These are phyloP conservation scores for Crepidodera aurea DNA, from an alignment of 2,888 invertebrate genomes.

Conservation along the genomic window DNA sequence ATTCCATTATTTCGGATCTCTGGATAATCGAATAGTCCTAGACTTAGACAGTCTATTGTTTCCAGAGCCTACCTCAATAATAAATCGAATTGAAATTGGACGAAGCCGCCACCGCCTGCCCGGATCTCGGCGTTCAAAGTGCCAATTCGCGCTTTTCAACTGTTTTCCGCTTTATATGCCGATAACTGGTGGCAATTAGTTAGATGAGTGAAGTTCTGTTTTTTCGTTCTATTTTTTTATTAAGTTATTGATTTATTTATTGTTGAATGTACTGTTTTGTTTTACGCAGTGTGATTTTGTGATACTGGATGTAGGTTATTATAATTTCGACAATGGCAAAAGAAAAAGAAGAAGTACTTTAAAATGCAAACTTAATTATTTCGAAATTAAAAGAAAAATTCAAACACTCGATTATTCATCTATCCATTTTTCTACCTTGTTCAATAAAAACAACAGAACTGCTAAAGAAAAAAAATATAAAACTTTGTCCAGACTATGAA, in stretches of 20 bases:
- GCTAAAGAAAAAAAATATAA: neutral
- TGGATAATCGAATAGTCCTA: slow-evolving; percentile 17
- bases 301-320: no score
- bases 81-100: slow-evolving; percentile 11
- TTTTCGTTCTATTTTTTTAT: neutral
- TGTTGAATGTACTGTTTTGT: neutral
- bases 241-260: neutral
- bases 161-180: slow-evolving; percentile 7
- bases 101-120: neutral
- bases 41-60: slow-evolving; percentile 20
- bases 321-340: no score
- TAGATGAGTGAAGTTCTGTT: neutral
- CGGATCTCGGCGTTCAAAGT: slow-evolving; percentile 2
- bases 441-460: neutral
- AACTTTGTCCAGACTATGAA: neutral
- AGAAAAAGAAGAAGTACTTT: no score
- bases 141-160: slow-evolving; percentile 2
- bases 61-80: slow-evolving; percentile 13
- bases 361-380: no score
- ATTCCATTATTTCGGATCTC: slow-evolving; percentile 1
- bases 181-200: slow-evolving; percentile 6
- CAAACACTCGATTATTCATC: neutral
- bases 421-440: neutral
- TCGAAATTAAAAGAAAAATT: no score
- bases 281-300: no score